Base-by-base conservation (phyloP, 2,888 invertebrate genomes). In the Oithona nana region DNA sequence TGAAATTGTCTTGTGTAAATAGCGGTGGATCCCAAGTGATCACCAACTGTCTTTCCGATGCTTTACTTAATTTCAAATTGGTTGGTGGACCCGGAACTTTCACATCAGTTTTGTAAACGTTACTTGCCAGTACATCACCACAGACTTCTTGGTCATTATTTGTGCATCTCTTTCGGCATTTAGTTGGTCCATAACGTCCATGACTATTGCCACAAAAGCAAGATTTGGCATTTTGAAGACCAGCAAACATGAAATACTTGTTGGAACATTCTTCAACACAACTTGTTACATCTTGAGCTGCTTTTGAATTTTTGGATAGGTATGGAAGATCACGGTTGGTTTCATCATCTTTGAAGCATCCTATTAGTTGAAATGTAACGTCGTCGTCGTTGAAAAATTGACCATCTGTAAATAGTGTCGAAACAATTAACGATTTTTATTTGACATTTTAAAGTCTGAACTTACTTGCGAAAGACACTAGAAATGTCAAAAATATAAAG, bases 51-150 rank as follows among this genome's bases (percentile, higher is more conserved):
- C 22, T 52, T 52, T 20, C 26, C 26, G 22, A 24, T 13, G 54
- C 16, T 22, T 52, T 52, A 13, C 22, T 22, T 24, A 52, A 22
- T 13, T 22, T 16, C 13, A 52, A 16, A 52, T 52, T 26, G 39
- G 39, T 16, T 11, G 39, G 39, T 39, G 39, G 39, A 39, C 39
- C 39, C 6, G 39, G 39, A 16, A 39, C 73, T 70, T 70, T 71
- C 65, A 76, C 72, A 22, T 80, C 81, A 0, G 83, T 83, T 51
- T 80, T 79, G 68, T 84, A 85, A 30, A 84, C 80, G 67, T 81
- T 82, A 63, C 81, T 81, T 0, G 81, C 79, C 29, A 78, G 77
- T 1, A 76, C 73, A 0, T 84, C 84, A 1, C 86, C 86, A 69
- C 86, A 86, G 64, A 76, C 76, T 68, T 80, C 78, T 0, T 75